Evolutionary conservation across 2,113 vertebrate species (phyloP).

Genomic region (Acanthisitta chloris): DNA sequence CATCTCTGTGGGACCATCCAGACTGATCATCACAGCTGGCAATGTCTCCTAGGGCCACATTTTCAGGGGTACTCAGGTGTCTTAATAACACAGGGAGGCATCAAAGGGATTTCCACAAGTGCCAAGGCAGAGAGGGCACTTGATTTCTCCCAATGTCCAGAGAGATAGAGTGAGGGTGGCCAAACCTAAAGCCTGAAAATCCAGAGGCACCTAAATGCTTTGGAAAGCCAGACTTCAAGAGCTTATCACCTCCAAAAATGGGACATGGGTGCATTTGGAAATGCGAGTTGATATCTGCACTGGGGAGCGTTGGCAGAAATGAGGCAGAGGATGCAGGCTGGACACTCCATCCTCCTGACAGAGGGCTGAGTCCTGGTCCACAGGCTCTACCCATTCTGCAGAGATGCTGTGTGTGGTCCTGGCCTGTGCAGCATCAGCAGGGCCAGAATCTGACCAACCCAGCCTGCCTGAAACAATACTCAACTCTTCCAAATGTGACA

Average conservation of each 20-base stretch:
- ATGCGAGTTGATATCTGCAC: not conserved
- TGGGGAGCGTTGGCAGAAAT: not conserved
- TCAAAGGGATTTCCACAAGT: not conserved
- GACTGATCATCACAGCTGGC: not conserved
- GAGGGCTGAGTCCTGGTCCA: no score
- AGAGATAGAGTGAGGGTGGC: not conserved
- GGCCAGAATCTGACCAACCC: not conserved
- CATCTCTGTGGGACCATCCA: not conserved
- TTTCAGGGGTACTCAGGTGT: not conserved
- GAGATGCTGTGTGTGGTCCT: rapidly evolving
- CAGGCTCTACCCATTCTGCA: no score
- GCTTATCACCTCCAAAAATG: not conserved
- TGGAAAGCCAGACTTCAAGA: not conserved
- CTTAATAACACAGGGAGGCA: not conserved
- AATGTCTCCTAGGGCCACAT: not conserved
- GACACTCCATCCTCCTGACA: rapidly evolving
- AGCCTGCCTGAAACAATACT: not conserved
- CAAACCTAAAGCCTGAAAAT: not conserved
- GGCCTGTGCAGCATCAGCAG: not conserved
- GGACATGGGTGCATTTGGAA: not conserved
- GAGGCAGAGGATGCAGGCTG: not conserved
- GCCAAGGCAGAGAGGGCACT: not conserved
- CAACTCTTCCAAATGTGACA: not conserved
- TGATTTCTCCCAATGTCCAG: not conserved
- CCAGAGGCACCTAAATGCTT: not conserved